These are phyloP conservation scores for Microtus pennsylvanicus DNA, from an alignment of 2,113 vertebrate species.

Conservation along the genomic window DNA sequence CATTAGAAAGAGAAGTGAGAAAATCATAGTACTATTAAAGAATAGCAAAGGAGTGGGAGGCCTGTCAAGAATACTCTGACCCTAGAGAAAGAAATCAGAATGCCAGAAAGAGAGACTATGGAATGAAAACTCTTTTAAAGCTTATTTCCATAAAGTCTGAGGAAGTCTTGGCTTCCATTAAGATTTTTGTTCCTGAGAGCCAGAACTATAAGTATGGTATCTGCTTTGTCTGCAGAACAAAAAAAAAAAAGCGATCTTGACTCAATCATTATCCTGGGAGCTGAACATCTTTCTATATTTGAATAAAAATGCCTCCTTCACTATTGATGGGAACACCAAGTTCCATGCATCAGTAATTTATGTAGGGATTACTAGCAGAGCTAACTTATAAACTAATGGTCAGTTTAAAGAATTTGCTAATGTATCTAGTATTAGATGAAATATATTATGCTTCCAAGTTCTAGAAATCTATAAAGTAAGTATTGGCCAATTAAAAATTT, in stretches of 20 bases:
- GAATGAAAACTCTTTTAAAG: constrained; percentile 80
- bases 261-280: constrained; percentile 78
- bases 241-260: constrained; percentile 69
- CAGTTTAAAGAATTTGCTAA: constrained; percentile 59
- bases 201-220: constrained; percentile 71
- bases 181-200: constrained; percentile 74
- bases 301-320: constrained; percentile 77
- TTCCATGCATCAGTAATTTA: constrained; percentile 68
- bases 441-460: constrained; percentile 47
- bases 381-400: constrained; percentile 63
- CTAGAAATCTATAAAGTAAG: constrained; percentile 20
- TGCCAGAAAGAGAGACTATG: constrained; percentile 65
- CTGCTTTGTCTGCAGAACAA: constrained; percentile 81
- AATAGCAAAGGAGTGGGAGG: constrained; percentile 62
- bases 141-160: constrained; percentile 82
- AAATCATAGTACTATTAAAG: constrained; percentile 78
- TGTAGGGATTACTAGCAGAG: constrained; percentile 5
- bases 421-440: constrained; percentile 52
- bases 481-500: constrained; percentile 35
- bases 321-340: constrained; percentile 80
- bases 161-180: constrained; percentile 81
- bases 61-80: constrained; percentile 78
- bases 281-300: constrained; percentile 75
- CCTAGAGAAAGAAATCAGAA: constrained; percentile 75
- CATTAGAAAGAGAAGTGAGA: constrained; percentile 69